Evolutionary conservation across 2,888 invertebrate genomes (phyloP), one percentile per base, ranked within the genome.

Genomic region (Yponomeuta plumbellus): DNA sequence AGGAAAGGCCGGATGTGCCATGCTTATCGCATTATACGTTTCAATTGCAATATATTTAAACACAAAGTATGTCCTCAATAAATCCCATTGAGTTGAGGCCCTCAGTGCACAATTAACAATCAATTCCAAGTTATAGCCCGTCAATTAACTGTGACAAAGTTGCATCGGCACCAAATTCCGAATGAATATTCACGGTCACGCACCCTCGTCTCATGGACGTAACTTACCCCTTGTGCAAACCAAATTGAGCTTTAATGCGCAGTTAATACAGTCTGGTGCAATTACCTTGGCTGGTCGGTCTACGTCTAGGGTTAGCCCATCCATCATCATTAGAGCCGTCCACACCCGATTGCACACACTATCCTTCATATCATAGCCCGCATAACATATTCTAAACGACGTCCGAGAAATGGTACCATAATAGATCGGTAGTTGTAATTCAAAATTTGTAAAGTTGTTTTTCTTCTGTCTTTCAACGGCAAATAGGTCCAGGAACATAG

Each of bases 281-380:
- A 11, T 21, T 21, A 44, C 17, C 44, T 44, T 52, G 4, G 17
- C 13, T 62, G 39, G 39, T 39, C 20, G 17, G 20, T 40, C 40
- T 8, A 13, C 5, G 44, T 22, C 23, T 23, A 23, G 65, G 65
- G 57, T 57, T 56, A 44, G 1, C n/a, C 20, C 34, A 65, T 65
- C 56, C 23, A 65, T 65, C 65, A 65, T 65, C 56, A 65, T 65
- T 65, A 65, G n/a, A 8, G 65, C 56, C 21, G 57, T 65, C 65
- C 57, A 34, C 57, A 56, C 56, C 20, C 57, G 34, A 56, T 57
- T 44, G 63, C 63, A 44, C 22, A 20, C 13, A 22, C 22, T 44
- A 40, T 40, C n/a, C 23, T 39, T 34, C 20, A 62, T 34, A 62
- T 17, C 17, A 62, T 26, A 10, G 34, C 62, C 62, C 62, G 62